Conservation (phyloP, 1,140 invertebrate genomes). For the Muscidifurax raptorellus region DNA sequence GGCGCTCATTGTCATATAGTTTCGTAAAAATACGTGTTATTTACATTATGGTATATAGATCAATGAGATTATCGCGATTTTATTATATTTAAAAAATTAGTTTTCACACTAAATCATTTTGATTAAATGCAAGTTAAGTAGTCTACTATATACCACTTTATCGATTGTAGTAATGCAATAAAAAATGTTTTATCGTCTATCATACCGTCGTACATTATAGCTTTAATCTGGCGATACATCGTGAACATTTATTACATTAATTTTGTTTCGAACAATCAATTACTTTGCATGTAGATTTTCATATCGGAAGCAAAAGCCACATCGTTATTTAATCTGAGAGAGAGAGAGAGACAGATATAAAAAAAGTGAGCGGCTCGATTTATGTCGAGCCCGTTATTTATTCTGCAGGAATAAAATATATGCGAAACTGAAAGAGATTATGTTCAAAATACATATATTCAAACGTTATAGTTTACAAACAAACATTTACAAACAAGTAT, state of each 20-base stretch:
- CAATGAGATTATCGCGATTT: conserved; percentile 25
- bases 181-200: not conserved
- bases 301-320: no score
- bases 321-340: no score
- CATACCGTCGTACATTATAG: not conserved
- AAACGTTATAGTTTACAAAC: not conserved
- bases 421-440: no score
- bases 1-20: not conserved
- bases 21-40: conserved; percentile 40
- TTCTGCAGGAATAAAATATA: no score
- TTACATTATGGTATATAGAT: conserved; percentile 27
- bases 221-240: no score
- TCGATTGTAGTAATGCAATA: not conserved
- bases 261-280: not conserved
- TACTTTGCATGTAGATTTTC: no score
- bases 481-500: not conserved
- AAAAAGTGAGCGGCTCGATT: no score
- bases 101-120: conserved; percentile 17
- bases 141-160: not conserved
- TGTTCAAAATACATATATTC: no score
- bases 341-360: no score
- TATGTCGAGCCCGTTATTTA: no score
- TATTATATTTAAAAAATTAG: conserved; percentile 7
- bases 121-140: not conserved
- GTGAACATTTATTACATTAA: not conserved